These are phyloP conservation scores for Acholoe squamosa DNA, from an alignment of 2,888 invertebrate genomes.

Conservation along the genomic window DNA sequence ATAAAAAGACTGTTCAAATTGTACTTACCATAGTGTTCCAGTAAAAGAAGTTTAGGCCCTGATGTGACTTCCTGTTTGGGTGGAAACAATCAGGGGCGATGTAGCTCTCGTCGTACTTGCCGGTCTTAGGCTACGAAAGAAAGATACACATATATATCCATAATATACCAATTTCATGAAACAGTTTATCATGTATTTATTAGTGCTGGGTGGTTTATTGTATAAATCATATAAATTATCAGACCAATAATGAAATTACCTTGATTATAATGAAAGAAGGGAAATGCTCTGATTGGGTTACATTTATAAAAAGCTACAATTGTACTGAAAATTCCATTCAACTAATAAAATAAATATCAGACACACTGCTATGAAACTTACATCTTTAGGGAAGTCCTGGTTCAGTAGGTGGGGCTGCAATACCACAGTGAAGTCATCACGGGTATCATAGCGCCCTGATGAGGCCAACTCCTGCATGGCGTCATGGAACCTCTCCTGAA, in stretches of 20 bases:
- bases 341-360: too few species aligned
- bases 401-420: conserved; percentile 79
- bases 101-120: conserved; percentile 74
- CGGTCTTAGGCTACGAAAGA: neutral
- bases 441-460: conserved; percentile 78
- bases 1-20: neutral
- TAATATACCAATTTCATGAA: too few species aligned
- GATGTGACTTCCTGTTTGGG: conserved; percentile 78
- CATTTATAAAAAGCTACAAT: too few species aligned
- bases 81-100: conserved; percentile 82
- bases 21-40: conserved; percentile 81
- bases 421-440: conserved; percentile 82
- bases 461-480: conserved; percentile 64
- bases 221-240: too few species aligned
- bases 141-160: too few species aligned
- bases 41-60: conserved; percentile 76
- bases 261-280: too few species aligned
- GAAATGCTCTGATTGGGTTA: too few species aligned
- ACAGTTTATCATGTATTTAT: too few species aligned
- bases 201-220: too few species aligned
- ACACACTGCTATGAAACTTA: conserved; percentile 62
- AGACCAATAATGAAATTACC: too few species aligned
- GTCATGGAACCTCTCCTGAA: conserved; percentile 67
- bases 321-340: too few species aligned
- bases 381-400: conserved; percentile 72